These are phyloP conservation scores for Drosophila macrospina DNA, from an alignment of 2,888 invertebrate genomes.

Conservation along the genomic window DNA sequence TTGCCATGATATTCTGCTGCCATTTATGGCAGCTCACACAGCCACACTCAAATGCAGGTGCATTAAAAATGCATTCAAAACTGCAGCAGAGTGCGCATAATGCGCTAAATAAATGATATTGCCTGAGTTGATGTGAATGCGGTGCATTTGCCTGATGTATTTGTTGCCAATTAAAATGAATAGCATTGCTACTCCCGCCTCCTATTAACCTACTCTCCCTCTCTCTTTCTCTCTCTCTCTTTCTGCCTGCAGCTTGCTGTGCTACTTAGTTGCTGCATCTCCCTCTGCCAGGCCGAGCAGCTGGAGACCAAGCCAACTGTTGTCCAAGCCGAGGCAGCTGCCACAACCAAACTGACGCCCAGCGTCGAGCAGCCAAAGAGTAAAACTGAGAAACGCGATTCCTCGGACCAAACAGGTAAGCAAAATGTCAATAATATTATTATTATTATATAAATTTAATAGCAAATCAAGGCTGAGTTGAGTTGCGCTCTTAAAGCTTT, in stretches of 20 bases:
- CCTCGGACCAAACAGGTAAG: conserved; percentile 72
- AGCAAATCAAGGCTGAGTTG: too few species aligned
- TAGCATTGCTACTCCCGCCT: too few species aligned
- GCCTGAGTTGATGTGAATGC: conserved; percentile 9
- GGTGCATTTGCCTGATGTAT: conserved; percentile 11
- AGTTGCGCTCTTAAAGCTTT: too few species aligned
- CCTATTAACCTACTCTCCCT: conserved; percentile 9
- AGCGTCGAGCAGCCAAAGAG: conserved; percentile 69
- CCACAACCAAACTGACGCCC: conserved; percentile 62
- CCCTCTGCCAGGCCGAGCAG: conserved; percentile 40
- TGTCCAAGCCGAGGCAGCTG: conserved; percentile 33
- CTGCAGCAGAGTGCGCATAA: conserved; percentile 6
- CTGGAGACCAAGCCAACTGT: conserved; percentile 40
- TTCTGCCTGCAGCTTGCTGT: conserved; percentile 27
- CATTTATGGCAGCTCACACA: conserved; percentile 9
- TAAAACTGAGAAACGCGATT: conserved; percentile 78
- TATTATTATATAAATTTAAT: too few species aligned
- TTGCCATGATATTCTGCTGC: conserved; percentile 1
- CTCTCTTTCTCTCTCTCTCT: too few species aligned
- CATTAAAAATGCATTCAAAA: conserved; percentile 32
- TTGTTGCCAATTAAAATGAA: conserved; percentile 27
- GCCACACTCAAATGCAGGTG: conserved; percentile 12
- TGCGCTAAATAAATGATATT: conserved; percentile 32
- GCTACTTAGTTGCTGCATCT: conserved; percentile 39
- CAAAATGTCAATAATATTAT: too few species aligned